Evolutionary conservation across 2,113 vertebrate species (phyloP).

Genomic region (Alligator sinensis): DNA sequence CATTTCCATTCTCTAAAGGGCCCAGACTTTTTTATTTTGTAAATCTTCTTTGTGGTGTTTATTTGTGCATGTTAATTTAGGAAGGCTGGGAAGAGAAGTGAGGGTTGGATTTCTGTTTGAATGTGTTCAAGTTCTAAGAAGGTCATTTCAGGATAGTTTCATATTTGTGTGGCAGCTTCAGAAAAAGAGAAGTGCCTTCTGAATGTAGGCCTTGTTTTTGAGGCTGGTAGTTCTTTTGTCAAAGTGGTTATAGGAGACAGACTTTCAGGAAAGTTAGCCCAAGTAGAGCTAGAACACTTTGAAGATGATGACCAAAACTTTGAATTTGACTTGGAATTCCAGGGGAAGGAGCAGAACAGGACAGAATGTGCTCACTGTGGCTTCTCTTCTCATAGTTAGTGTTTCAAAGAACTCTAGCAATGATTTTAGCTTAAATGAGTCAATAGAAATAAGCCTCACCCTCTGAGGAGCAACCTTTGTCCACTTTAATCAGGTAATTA

Average conservation of each 20-base stretch:
- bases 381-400: fast-evolving
- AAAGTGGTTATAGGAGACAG: fast-evolving
- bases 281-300: background rate
- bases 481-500: background rate
- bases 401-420: background rate
- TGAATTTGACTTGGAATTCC: background rate
- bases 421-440: background rate
- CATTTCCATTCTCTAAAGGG: background rate
- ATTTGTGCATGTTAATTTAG: background rate
- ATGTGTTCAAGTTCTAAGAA: background rate
- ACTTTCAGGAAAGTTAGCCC: background rate
- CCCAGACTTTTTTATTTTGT: background rate
- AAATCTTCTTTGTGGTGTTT: background rate
- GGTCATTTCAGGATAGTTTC: background rate
- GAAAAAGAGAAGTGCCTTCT: background rate
- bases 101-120: conserved; percentile 1
- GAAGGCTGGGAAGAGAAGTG: background rate
- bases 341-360: background rate
- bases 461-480: background rate
- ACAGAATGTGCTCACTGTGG: fast-evolving
- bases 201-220: background rate
- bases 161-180: no score
- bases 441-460: background rate
- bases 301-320: background rate
- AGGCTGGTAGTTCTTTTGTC: fast-evolving